Percentiles rank a stretch among this genome's conserved stretches.
Evolutionary conservation across 2,888 invertebrate genomes (phyloP).

Genomic region (Hypsopygia costalis): DNA sequence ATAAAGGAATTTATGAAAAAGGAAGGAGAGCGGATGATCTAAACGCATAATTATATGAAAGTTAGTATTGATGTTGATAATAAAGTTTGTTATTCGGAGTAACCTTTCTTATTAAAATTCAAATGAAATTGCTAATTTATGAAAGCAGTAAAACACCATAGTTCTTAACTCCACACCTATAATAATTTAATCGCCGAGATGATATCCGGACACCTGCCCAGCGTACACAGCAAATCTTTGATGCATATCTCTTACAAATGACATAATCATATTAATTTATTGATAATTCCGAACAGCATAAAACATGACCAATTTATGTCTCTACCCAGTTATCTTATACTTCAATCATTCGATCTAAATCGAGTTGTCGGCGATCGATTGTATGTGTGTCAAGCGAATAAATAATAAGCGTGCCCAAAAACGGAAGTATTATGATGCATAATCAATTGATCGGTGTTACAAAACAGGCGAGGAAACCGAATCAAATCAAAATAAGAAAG

Average conservation of each 20-base stretch:
- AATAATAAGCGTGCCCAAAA: slow-evolving; percentile 29
- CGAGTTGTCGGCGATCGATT: background rate
- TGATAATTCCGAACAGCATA: slow-evolving; percentile 1
- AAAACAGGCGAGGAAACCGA: slow-evolving; percentile 51
- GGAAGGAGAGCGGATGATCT: too few species aligned
- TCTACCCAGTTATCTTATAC: background rate
- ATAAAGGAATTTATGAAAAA: too few species aligned
- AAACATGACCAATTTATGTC: background rate
- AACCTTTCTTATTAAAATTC: too few species aligned
- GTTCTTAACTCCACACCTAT: background rate
- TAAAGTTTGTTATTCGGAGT: too few species aligned
- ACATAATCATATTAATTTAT: slow-evolving; percentile 3
- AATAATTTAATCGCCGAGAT: background rate
- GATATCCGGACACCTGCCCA: background rate
- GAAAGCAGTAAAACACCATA: too few species aligned
- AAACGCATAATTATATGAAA: too few species aligned
- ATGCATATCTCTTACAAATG: background rate
- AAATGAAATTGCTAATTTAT: too few species aligned
- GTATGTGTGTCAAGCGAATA: slow-evolving; percentile 17
- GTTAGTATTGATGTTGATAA: too few species aligned
- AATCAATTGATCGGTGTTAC: slow-evolving; percentile 37
- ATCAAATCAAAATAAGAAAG: slow-evolving; percentile 69
- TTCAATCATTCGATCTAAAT: background rate
- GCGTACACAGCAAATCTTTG: background rate
- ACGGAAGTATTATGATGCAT: slow-evolving; percentile 55